Conservation (phyloP, 2,888 invertebrate genomes). For the Petrophora chlorosata region DNA sequence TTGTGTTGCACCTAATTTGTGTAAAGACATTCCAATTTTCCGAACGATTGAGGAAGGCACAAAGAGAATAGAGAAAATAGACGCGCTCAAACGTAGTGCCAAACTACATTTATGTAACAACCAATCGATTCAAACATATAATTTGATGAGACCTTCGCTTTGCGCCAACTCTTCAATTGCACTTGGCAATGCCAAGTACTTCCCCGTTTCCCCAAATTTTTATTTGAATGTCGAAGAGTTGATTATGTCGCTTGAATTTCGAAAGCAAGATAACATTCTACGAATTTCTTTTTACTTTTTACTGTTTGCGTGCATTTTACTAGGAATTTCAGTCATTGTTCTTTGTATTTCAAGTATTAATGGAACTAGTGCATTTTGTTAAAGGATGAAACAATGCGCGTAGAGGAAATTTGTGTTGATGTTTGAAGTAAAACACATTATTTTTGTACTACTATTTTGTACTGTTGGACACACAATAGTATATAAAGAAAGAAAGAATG, state of each 20-base stretch:
- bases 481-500: too few species aligned
- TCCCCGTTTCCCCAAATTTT: slow-evolving; percentile 46
- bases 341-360: background rate
- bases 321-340: background rate
- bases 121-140: slow-evolving; percentile 10
- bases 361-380: background rate
- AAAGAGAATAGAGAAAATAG: background rate
- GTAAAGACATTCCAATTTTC: too few species aligned
- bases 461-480: too few species aligned
- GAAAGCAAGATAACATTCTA: slow-evolving; percentile 27
- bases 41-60: too few species aligned
- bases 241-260: slow-evolving; percentile 30
- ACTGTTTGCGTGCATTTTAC: slow-evolving; percentile 12
- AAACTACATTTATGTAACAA: slow-evolving; percentile 2
- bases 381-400: too few species aligned
- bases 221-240: slow-evolving; percentile 46
- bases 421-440: too few species aligned
- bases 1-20: too few species aligned
- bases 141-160: slow-evolving; percentile 13
- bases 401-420: too few species aligned
- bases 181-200: slow-evolving; percentile 31
- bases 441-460: too few species aligned
- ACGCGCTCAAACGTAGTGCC: background rate
- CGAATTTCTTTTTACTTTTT: slow-evolving; percentile 13
- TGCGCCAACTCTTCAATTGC: slow-evolving; percentile 39